A percentile compares a stretch with the other conserved stretches of the same genome.
Evolutionary conservation across 2,113 vertebrate species (phyloP).

Genomic region (Dendrocopos noguchii): DNA sequence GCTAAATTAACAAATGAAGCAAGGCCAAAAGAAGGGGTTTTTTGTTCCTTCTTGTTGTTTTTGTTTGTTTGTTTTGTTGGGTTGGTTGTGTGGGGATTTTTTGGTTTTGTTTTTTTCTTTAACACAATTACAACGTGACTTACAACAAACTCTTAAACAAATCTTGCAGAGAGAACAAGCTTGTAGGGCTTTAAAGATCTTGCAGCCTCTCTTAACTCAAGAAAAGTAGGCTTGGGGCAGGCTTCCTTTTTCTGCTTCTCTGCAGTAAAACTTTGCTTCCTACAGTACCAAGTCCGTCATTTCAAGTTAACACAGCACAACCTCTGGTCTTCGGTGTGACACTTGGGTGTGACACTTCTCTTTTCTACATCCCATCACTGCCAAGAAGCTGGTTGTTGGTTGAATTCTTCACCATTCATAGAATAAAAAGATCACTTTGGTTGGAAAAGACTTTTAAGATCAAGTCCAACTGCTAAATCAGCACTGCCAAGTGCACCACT

Average conservation of each 20-base stretch:
- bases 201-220: neutral
- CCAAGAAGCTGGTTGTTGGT: neutral
- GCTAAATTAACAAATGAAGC: neutral
- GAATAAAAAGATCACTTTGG: neutral
- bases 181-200: neutral
- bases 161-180: neutral
- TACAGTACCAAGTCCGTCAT: rapidly evolving
- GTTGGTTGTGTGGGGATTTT: no score
- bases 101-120: neutral
- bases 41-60: neutral
- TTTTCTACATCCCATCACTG: neutral
- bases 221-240: neutral
- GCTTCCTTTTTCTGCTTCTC: neutral
- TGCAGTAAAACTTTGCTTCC: neutral
- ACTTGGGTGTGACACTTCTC: neutral
- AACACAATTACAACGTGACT: neutral
- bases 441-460: neutral
- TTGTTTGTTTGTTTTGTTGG: neutral
- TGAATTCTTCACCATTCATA: neutral
- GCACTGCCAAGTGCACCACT: neutral
- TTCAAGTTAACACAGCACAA: neutral
- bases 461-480: neutral
- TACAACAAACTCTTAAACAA: neutral
- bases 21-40: neutral
- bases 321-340: neutral